phyloP scores from a whole-genome alignment of 37 sponge, comb jelly and placozoan genomes.

The Ianthella basta region DNA sequence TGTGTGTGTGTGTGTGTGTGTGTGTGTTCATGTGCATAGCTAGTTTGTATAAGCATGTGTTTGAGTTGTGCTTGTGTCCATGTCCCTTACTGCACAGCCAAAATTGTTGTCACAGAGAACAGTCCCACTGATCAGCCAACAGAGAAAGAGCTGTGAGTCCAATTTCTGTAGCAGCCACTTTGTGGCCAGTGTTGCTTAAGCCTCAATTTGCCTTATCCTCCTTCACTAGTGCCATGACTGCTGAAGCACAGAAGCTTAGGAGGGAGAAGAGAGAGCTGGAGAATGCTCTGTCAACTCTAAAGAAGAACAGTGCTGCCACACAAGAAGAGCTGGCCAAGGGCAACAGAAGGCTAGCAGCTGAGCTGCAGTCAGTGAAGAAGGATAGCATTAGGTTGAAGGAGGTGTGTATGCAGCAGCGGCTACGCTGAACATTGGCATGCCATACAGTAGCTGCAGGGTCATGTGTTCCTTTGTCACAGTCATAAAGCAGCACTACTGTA shows the following conservation, averaged over 20 bases:
- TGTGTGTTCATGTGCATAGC: slow-evolving; percentile 1
- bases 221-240: slow-evolving; percentile 30
- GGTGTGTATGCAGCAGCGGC: slow-evolving; percentile 38
- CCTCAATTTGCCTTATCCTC: background rate
- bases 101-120: background rate
- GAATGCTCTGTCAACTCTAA: slow-evolving; percentile 35
- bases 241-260: slow-evolving; percentile 71
- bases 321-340: slow-evolving; percentile 63
- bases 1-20: background rate
- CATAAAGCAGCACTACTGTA: too few relatives aligned
- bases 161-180: background rate
- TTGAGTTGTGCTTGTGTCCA: background rate
- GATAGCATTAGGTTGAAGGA: slow-evolving; percentile 78
- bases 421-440: background rate
- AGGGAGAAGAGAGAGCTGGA: slow-evolving; percentile 78
- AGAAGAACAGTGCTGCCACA: slow-evolving; percentile 62
- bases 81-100: too few relatives aligned
- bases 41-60: background rate
- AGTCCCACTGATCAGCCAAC: background rate
- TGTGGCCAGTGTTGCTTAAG: background rate
- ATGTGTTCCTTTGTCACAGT: background rate
- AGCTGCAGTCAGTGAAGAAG: slow-evolving; percentile 71
- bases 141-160: slow-evolving; percentile 24
- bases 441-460: background rate
- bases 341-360: slow-evolving; percentile 67